phyloP scores from a whole-genome alignment of 2,113 vertebrate genomes.

The Carassius auratus region DNA sequence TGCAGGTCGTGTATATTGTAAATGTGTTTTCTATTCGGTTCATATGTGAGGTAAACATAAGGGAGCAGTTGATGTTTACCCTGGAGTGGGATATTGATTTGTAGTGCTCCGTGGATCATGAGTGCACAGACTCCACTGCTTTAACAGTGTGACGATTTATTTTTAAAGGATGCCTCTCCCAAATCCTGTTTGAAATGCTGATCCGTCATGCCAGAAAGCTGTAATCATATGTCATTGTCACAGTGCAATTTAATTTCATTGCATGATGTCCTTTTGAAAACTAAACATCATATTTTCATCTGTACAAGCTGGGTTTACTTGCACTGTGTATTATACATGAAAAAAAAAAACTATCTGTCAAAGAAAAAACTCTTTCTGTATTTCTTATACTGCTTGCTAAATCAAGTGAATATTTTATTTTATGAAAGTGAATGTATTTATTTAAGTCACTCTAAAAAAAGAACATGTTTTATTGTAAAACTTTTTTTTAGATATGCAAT shows the following conservation, averaged over 20 bases:
- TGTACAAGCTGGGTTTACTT: not conserved
- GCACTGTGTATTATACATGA: not conserved
- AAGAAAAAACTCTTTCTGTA: not conserved
- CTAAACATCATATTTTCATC: not conserved
- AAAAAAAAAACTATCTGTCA: not conserved
- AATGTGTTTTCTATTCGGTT: slow-evolving; percentile 52
- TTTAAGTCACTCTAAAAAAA: too few species aligned
- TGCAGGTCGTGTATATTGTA: slow-evolving; percentile 48
- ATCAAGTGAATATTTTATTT: too few species aligned
- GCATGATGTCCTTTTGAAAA: not conserved
- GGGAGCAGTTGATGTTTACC: slow-evolving; percentile 56
- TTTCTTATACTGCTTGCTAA: not conserved
- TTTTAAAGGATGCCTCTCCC: slow-evolving; percentile 13
- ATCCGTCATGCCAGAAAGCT: not conserved
- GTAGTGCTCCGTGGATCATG: slow-evolving; percentile 53
- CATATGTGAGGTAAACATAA: slow-evolving; percentile 63
- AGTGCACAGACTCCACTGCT: slow-evolving; percentile 40
- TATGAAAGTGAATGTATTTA: too few species aligned
- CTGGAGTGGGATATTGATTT: slow-evolving; percentile 69
- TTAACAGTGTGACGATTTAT: slow-evolving; percentile 10
- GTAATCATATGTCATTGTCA: not conserved
- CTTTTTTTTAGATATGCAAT: too few species aligned
- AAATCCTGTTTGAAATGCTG: slow-evolving; percentile 18
- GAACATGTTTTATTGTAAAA: too few species aligned
- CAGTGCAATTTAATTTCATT: not conserved